Percentiles rank a stretch among this genome's conserved stretches.
These are phyloP conservation scores for Styela clava DNA, from an alignment of 23 tunicate species.

Conservation along the genomic window DNA sequence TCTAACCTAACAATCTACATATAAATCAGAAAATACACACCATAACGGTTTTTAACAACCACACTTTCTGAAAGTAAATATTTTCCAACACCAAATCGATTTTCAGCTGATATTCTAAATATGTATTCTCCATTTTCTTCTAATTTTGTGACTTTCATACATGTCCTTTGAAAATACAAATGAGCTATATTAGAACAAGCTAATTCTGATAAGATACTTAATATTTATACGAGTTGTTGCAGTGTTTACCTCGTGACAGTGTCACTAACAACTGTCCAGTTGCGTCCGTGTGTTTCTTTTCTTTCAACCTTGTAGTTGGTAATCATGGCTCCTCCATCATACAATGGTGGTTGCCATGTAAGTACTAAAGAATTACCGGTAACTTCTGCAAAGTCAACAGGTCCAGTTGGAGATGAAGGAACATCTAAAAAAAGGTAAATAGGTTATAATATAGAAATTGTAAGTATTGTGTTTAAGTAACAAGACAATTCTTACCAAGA, in stretches of 20 bases:
- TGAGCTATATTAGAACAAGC: not conserved
- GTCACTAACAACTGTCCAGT: conserved; percentile 66
- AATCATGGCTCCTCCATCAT: conserved; percentile 89
- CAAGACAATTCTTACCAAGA: not conserved
- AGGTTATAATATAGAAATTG: not conserved
- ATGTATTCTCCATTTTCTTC: conserved; percentile 69
- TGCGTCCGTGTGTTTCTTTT: conserved; percentile 79
- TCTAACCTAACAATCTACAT: too few species aligned
- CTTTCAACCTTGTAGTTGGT: conserved; percentile 91
- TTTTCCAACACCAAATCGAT: conserved; percentile 88
- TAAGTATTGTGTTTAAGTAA: not conserved
- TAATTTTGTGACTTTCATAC: conserved; percentile 59
- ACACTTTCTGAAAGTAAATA: conserved; percentile 63
- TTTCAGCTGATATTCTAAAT: conserved; percentile 89
- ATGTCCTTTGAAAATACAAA: too few species aligned
- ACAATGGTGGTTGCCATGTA: conserved; percentile 69
- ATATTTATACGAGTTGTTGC: too few species aligned
- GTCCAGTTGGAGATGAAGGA: conserved; percentile 77
- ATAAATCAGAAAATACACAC: not conserved
- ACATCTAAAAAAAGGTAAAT: conserved; percentile 37
- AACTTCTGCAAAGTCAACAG: conserved; percentile 55
- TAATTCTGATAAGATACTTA: too few species aligned
- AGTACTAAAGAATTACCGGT: conserved; percentile 48
- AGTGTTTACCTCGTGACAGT: conserved; percentile 84
- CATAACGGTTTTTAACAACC: conserved; percentile 51